Base-by-base conservation (phyloP, 2,888 invertebrate genomes). In the Cheilosia grossa region DNA sequence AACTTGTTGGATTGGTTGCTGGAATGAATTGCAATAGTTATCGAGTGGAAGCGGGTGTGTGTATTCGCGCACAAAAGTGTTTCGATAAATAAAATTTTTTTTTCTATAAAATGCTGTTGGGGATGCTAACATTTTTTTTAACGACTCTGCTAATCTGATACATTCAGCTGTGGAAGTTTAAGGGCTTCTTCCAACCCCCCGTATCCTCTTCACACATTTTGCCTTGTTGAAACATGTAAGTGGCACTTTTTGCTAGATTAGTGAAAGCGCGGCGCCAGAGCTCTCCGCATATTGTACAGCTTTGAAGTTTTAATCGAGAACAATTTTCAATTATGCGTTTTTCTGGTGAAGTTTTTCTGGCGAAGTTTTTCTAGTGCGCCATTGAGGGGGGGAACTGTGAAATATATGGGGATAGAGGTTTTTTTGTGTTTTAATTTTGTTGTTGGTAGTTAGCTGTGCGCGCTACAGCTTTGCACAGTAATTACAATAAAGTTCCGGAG, bases 271-370 rank as follows among this genome's bases (percentile, higher is more conserved):
- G 24, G 51, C 24, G 19, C 15, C 10, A 13, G 4, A 37, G 37
- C 13, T 37, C 13, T 13, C 37, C 9, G 10, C 33, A 33, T 33
- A 10, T 10, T 24, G 54, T 47, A 9, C 42, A 17, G 47, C 54
- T 78, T 78, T 69, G 58, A 73, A 78, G 67, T 82, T 82, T 78
- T 73, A 82, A 69, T 82, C 73, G 70, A 37, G 47, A 63, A 44
- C 56, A 63, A 73, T 78, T 82, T 78, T 73, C 63, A 78, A 82
- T 82, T 47, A 51, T 53, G 67, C 30, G 51, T 67, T 67, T 67
- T 59, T 58, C 58, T 59, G 64, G 37, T 27, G 33, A 24, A 15
- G 27, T 15, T 54, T 19, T 44, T 54, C 15, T n/a, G n/a, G n/a
- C n/a, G n/a, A n/a, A 37, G 33, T 10, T n/a, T n/a, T n/a, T n/a